Conservation (phyloP, 2,797 vertebrate genomes). For the Enteromius treurensis region DNA sequence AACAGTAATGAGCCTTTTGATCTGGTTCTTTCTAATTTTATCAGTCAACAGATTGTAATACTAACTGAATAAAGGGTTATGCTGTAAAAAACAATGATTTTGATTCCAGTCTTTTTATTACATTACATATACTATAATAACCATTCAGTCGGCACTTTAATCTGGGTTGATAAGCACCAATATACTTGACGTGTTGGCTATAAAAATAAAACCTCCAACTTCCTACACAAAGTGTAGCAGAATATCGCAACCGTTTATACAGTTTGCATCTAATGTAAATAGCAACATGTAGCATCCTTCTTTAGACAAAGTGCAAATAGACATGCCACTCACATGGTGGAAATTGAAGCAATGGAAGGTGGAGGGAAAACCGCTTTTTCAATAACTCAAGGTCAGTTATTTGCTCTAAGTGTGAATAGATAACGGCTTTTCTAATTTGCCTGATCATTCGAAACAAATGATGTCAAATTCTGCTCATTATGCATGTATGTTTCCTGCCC, state of each 20-base stretch:
- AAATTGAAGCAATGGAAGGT: neutral
- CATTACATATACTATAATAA: neutral
- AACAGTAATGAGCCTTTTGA: neutral
- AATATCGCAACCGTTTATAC: neutral
- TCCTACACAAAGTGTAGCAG: neutral
- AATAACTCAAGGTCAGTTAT: neutral
- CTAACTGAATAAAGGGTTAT: neutral
- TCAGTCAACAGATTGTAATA: neutral
- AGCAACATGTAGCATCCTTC: neutral
- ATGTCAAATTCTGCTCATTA: neutral
- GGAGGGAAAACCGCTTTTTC: neutral
- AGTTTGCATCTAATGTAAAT: neutral
- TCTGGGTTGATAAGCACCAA: neutral
- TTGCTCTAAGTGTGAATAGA: neutral
- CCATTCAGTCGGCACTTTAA: neutral
- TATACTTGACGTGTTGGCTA: neutral
- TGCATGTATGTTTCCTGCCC: neutral
- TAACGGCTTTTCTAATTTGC: neutral
- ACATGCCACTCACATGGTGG: neutral
- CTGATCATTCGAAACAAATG: no score
- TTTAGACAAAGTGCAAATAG: constrained; percentile 2
- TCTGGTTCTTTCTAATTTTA: neutral
- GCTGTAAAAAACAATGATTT: neutral
- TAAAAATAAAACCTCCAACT: neutral
- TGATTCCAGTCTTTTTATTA: neutral